Conservation (phyloP, 23 tunicate species). For the Halocynthia roretzi region DNA sequence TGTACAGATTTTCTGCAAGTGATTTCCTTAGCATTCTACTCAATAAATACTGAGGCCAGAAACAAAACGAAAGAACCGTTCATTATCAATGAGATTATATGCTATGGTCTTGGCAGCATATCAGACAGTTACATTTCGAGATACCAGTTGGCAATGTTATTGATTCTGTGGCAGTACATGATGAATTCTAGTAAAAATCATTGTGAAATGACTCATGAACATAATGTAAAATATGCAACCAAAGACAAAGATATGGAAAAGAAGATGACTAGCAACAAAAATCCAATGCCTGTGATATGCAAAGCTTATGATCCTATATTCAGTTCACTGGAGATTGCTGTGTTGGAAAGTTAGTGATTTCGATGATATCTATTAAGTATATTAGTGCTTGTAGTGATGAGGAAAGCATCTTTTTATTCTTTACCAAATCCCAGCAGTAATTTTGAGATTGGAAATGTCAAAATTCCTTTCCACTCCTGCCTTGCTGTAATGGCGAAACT, state of each 20-base stretch:
- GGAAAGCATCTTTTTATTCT: no score
- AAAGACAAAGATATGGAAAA: no score
- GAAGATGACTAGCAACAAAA: no score
- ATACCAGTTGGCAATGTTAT: conserved; percentile 40
- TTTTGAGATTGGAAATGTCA: no score
- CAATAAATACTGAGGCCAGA: not conserved
- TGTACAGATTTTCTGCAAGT: not conserved
- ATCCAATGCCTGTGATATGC: not conserved
- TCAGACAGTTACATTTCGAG: conserved; percentile 4
- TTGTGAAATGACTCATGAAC: no score
- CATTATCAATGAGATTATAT: conserved; percentile 25
- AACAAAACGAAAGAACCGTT: not conserved
- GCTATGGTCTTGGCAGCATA: conserved; percentile 61
- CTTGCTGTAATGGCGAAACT: no score
- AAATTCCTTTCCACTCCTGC: no score
- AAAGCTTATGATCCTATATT: conserved; percentile 41
- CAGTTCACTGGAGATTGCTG: conserved; percentile 15
- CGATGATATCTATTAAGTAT: not conserved
- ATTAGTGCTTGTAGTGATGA: no score
- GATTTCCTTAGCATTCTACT: not conserved
- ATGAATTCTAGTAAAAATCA: not conserved
- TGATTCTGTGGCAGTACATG: conserved; percentile 9
- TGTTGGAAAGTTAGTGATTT: conserved; percentile 11
- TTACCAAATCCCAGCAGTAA: no score
- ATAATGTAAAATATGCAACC: no score